These are phyloP conservation scores for Chouioia cunea DNA, from an alignment of 2,888 invertebrate genomes.

Conservation along the genomic window DNA sequence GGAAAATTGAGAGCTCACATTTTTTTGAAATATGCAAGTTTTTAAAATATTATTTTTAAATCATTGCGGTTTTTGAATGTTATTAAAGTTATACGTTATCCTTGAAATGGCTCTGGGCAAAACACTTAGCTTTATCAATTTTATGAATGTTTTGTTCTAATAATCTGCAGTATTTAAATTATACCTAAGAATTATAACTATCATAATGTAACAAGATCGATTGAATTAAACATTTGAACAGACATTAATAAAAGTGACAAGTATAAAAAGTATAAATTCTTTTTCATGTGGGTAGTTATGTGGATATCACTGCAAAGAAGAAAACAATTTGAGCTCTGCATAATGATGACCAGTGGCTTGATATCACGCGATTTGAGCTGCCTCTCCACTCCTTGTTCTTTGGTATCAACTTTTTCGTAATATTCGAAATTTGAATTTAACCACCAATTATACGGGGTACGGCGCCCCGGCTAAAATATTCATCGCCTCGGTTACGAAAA, in stretches of 20 bases:
- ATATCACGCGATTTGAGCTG: constrained; percentile 53
- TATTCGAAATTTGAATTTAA: constrained; percentile 65
- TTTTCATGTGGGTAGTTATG: constrained; percentile 32
- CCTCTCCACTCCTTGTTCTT: constrained; percentile 7
- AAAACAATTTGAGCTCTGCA: constrained; percentile 42
- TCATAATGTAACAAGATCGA: too few species aligned
- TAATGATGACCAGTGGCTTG: constrained; percentile 38
- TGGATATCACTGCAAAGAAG: background rate
- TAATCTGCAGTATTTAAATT: too few species aligned
- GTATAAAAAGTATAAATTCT: constrained; percentile 7
- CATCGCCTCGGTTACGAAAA: constrained; percentile 62
- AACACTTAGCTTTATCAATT: too few species aligned
- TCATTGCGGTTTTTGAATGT: too few species aligned
- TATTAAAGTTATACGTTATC: too few species aligned
- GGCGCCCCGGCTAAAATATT: constrained; percentile 60
- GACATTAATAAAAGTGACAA: background rate
- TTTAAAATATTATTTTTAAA: too few species aligned
- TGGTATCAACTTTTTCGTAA: constrained; percentile 55
- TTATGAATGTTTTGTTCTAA: too few species aligned
- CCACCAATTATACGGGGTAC: constrained; percentile 59
- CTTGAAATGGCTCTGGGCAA: too few species aligned
- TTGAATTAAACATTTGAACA: background rate
- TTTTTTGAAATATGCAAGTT: too few species aligned
- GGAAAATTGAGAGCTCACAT: background rate
- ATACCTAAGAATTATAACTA: too few species aligned